Base-by-base conservation (phyloP, 35 echinoderm and acorn worm genomes). In the Patiria miniata region DNA sequence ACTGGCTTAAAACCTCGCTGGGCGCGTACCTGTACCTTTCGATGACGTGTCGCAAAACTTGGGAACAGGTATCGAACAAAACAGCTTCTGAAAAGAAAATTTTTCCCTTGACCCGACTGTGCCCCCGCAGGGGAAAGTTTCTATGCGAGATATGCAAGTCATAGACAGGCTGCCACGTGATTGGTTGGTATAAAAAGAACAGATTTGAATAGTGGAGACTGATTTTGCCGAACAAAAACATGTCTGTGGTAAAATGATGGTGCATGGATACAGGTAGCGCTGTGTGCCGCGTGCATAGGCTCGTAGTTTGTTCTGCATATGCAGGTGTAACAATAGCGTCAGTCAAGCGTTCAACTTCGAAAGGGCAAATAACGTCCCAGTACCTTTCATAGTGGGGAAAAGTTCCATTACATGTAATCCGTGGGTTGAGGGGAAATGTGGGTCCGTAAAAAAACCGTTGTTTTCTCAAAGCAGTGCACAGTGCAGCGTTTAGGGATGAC, bases 71-170 rank as follows among this genome's bases (percentile, higher is more conserved):
- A 47, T 4, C 42, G 42, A 47, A 47, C 65, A 36, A 73, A 32
- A 73, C 19, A 28, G 65, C 14, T 32, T 7, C 23, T 73, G 18
- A 73, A 73, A 36, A 30, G 65, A 73, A 7, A 47, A 5, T 73
- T 73, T 73, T 73, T 73, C 34, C 22, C n/a, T 68, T 73, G 65
- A 73, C 65, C 65, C 34, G 65, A 73, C 29, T 73, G 65, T 34
- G 29, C 65, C 23, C 34, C 8, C 65, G 34, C 65, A 14, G 34
- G 34, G 26, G 14, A 14, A 26, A 73, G 19, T 73, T 73, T 73
- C 65, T 73, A 73, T 73, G 34, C 42, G 34, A 73, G 65, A 73
- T 73, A 73, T 73, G 65, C 65, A 73, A 73, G 65, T 73, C 65
- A 73, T 30, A 14, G 26, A 30, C 65, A 23, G 14, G 1, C 26